Evolutionary conservation across 1,140 invertebrate species (phyloP).

Genomic region (Zaprionus davidi): DNA sequence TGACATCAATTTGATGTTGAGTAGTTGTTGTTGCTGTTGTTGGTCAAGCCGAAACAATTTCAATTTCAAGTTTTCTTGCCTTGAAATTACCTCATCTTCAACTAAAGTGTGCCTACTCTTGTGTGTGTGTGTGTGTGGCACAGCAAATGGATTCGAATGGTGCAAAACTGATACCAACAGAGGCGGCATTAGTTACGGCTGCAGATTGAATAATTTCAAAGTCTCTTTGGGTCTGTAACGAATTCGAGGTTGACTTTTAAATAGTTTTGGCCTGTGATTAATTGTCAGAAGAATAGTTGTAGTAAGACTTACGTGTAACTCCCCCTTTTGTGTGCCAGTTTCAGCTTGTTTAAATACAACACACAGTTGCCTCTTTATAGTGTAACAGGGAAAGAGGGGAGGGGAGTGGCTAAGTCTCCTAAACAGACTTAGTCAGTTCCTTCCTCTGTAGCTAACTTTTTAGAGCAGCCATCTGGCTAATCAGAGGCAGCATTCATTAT

Average conservation of each 20-base stretch:
- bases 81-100: slow-evolving; percentile 18
- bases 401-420: neutral
- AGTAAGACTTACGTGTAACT: neutral
- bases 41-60: slow-evolving; percentile 31
- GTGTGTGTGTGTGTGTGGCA: neutral
- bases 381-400: neutral
- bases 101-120: neutral
- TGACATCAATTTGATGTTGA: slow-evolving; percentile 40
- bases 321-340: neutral
- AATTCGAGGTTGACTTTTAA: neutral
- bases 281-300: neutral
- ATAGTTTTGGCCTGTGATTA: neutral
- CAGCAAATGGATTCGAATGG: slow-evolving; percentile 28
- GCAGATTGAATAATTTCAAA: slow-evolving; percentile 9
- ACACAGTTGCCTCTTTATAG: no score
- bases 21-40: slow-evolving; percentile 21
- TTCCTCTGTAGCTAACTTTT: neutral
- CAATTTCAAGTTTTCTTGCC: slow-evolving; percentile 30
- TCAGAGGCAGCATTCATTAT: slow-evolving; percentile 35
- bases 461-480: slow-evolving; percentile 22
- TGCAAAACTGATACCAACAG: slow-evolving; percentile 21
- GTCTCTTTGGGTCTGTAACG: neutral
- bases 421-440: no score
- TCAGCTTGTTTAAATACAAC: neutral
- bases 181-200: slow-evolving; percentile 28